These are phyloP conservation scores for Metellina segmentata DNA, from an alignment of 2,888 invertebrate species.

Conservation along the genomic window DNA sequence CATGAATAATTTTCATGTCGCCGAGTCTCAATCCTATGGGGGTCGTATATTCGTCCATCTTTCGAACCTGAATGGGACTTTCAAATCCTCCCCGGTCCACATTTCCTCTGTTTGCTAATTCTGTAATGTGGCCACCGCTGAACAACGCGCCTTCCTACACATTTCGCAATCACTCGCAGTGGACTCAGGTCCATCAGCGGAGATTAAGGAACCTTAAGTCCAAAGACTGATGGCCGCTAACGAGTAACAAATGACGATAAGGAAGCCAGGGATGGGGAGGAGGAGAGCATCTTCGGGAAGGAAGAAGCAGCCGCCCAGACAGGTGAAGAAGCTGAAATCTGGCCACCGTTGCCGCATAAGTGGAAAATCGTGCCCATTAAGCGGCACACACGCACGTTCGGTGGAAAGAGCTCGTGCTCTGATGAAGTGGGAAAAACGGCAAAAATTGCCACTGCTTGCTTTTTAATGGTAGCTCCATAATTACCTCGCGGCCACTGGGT, in stretches of 20 bases:
- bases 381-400: slow-evolving; percentile 58
- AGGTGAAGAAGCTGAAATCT: slow-evolving; percentile 59
- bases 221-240: slow-evolving; percentile 38
- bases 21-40: too few species aligned
- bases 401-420: slow-evolving; percentile 53
- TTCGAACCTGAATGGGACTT: too few species aligned
- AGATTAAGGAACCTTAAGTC: slow-evolving; percentile 8
- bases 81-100: background rate
- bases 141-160: background rate
- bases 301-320: slow-evolving; percentile 58
- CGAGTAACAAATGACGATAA: slow-evolving; percentile 67
- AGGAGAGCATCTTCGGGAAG: background rate
- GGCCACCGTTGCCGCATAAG: slow-evolving; percentile 72
- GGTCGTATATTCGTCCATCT: too few species aligned
- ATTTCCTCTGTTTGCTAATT: background rate
- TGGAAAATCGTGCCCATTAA: slow-evolving; percentile 76
- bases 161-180: background rate
- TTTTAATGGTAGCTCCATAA: slow-evolving; percentile 65
- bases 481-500: slow-evolving; percentile 73
- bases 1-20: too few species aligned
- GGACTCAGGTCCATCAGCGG: background rate
- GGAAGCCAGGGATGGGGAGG: background rate
- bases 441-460: slow-evolving; percentile 64
- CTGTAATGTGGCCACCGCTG: background rate
- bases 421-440: slow-evolving; percentile 75